Evolutionary conservation across 2,888 invertebrate genomes (phyloP), one percentile per base, ranked within the genome.

Genomic region (Himalopsyche tibetana): DNA sequence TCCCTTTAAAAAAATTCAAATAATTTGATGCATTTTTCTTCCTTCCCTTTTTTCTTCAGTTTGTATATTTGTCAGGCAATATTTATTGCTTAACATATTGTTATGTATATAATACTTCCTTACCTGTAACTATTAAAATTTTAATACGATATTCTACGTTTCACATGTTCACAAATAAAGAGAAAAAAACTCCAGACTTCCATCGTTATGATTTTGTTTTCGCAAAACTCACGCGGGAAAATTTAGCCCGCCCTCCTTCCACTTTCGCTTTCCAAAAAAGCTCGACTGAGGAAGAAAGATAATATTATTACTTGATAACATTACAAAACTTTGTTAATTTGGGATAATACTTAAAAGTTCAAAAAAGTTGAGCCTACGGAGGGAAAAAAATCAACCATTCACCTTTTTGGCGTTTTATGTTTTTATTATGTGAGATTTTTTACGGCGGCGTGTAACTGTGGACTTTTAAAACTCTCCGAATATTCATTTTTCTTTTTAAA

Each of bases 331-430:
- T 63, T 63, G 63, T 63, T 63, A 63, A 63, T 63, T 63, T 63
- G 63, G 63, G 63, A 63, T 63, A 63, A 63, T 63, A 63, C 63
- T 63, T 63, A 63, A 63, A 63, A 63, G 63, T 63, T 63, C 63
- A 63, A 63, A 63, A 63, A 63, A 63, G 19, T 63, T 19, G 19
- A 63, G 63, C 63, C 63, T 63, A 15, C 63, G 63, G 28, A 19
- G 55, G 28, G 28, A 63, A 63, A 56, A 63, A 19, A 19, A 19
- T 63, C 63, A 9, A 63, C 63, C n/a, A 63, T 63, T 63, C 63
- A 19, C 28, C 28, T 63, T 63, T 63, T 19, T 19, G n/a, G 63
- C 63, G n/a, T 63, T 63, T 63, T 63, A 63, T 63, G 63, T 63
- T 63, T 63, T 63, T 63, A 63, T 63, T 63, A 63, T 63, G 63